A percentile compares a stretch with the other conserved stretches of the same genome.
phyloP scores from a whole-genome alignment of 1,140 invertebrate genomes.

The Tetragonula clypearis region DNA sequence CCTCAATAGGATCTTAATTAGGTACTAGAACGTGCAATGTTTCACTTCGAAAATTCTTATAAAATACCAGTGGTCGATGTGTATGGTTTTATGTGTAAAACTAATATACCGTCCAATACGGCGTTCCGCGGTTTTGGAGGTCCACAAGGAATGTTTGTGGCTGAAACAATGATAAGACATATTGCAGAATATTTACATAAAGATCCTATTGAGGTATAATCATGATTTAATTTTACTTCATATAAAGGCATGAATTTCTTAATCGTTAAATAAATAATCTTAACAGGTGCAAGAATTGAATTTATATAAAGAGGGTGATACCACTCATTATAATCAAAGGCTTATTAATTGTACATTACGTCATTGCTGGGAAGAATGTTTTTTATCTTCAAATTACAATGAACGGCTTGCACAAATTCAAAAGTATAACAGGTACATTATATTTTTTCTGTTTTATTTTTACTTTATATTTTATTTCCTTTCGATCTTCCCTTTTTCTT shows the following conservation, averaged over 20 bases:
- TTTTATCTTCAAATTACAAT: constrained; percentile 86
- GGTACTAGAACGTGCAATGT: constrained; percentile 90
- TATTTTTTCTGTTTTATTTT: not conserved
- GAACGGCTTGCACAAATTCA: constrained; percentile 84
- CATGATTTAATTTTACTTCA: not conserved
- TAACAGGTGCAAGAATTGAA: constrained; percentile 87
- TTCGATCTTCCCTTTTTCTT: not conserved
- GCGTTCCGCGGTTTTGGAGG: constrained; percentile 95
- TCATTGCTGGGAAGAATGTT: constrained; percentile 92
- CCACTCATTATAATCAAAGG: constrained; percentile 90
- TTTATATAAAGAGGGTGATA: constrained; percentile 90
- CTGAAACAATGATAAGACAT: constrained; percentile 89
- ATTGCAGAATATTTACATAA: constrained; percentile 88
- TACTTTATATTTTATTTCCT: not conserved
- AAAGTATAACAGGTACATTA: constrained; percentile 87
- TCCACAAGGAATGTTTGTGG: constrained; percentile 94
- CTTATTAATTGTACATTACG: constrained; percentile 89
- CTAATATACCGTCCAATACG: constrained; percentile 94
- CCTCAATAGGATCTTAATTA: constrained; percentile 76
- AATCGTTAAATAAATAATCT: constrained; percentile 13
- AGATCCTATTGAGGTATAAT: constrained; percentile 81
- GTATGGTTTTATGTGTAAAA: constrained; percentile 88
- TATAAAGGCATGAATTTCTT: not conserved
- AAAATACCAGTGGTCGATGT: constrained; percentile 87
- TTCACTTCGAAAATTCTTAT: constrained; percentile 91